Evolutionary conservation across 2,113 vertebrate genomes (phyloP).

Genomic region (Cyprinodon brontotheroides): DNA sequence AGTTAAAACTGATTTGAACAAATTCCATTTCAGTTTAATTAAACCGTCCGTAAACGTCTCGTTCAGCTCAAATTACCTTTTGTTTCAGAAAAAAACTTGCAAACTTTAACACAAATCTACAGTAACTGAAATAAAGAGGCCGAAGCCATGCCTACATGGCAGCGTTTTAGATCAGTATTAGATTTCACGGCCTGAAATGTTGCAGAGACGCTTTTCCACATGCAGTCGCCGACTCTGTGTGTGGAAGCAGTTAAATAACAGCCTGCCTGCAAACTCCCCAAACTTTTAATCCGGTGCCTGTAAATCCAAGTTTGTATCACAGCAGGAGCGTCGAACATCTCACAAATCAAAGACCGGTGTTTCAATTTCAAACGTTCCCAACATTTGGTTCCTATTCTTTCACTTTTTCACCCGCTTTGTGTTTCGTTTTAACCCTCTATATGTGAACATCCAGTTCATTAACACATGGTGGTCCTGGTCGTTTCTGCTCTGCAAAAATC

Average conservation of each 20-base stretch:
- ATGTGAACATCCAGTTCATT: neutral
- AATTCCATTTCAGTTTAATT: neutral
- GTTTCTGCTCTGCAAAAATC: neutral
- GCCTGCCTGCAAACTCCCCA: neutral
- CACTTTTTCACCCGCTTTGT: slow-evolving; percentile 31
- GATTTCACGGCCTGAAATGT: slow-evolving; percentile 28
- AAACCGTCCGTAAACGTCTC: neutral
- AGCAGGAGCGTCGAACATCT: neutral
- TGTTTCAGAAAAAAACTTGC: neutral
- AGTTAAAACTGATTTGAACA: slow-evolving; percentile 4
- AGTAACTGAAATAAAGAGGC: neutral
- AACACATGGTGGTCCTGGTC: neutral
- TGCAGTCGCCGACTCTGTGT: slow-evolving; percentile 8
- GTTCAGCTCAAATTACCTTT: neutral
- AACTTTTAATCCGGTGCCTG: slow-evolving; percentile 7
- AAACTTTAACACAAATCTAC: neutral
- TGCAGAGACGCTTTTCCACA: slow-evolving; percentile 41
- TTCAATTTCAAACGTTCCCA: slow-evolving; percentile 41
- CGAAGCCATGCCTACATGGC: slow-evolving; percentile 17
- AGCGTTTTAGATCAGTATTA: slow-evolving; percentile 28
- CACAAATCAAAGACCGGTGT: slow-evolving; percentile 18
- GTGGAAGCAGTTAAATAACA: slow-evolving; percentile 26
- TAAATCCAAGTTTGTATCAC: slow-evolving; percentile 28
- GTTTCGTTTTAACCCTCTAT: neutral
- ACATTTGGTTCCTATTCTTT: slow-evolving; percentile 26